phyloP scores from a whole-genome alignment of 1,140 invertebrate genomes.

The Microplitis mediator region DNA sequence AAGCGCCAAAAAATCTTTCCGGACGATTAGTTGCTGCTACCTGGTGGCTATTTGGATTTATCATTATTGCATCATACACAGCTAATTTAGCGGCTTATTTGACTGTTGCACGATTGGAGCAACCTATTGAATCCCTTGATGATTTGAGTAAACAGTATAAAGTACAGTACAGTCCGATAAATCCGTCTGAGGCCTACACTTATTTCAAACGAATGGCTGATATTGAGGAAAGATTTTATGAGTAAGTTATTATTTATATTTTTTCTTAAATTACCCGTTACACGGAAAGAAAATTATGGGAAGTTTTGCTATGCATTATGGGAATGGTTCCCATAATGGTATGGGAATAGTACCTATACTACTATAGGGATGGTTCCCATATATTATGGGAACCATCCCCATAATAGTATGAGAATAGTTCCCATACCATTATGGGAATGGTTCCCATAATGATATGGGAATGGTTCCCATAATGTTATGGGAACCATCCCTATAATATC shows the following conservation, averaged over 20 bases:
- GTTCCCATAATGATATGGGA: too few species aligned
- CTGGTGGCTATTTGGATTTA: conserved; percentile 98
- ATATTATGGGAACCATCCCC: too few species aligned
- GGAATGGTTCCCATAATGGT: too few species aligned
- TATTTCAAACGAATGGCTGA: conserved; percentile 96
- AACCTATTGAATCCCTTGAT: conserved; percentile 90
- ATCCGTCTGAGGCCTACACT: conserved; percentile 84
- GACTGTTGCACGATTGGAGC: conserved; percentile 90
- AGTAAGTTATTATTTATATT: conserved; percentile 68
- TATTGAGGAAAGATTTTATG: conserved; percentile 93
- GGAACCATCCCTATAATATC: too few species aligned
- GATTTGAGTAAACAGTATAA: conserved; percentile 95
- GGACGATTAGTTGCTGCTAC: conserved; percentile 92
- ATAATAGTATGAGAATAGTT: too few species aligned
- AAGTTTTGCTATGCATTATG: too few species aligned
- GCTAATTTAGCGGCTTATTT: conserved; percentile 95
- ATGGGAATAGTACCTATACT: too few species aligned
- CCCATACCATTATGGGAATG: too few species aligned
- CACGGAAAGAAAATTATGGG: too few species aligned
- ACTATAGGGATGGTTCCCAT: too few species aligned
- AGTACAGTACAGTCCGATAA: conserved; percentile 89
- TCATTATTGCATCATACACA: conserved; percentile 98
- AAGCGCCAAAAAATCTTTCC: conserved; percentile 94
- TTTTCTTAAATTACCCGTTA: too few species aligned
- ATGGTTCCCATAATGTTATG: too few species aligned